Evolutionary conservation across 2,888 invertebrate genomes (phyloP), one percentile per base, ranked within the genome.

Genomic region (Cataglyphis altisquamis): DNA sequence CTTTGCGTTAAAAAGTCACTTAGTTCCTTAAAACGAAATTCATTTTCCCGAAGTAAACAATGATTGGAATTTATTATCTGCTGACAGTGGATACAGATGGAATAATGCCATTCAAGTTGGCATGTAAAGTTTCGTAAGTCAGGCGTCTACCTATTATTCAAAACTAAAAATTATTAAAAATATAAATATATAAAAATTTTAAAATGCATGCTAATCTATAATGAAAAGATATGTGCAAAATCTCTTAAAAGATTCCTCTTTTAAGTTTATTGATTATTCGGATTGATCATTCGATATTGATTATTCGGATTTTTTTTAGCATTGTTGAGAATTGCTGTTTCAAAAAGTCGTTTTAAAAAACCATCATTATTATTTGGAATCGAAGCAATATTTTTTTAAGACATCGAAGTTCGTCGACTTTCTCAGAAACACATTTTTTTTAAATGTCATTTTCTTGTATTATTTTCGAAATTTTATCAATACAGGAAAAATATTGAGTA

Each of bases 221-320:
- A 63, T 63, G 5, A 63, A 63, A 63, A 63, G 63, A 63, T 63
- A 63, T 36, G n/a, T 36, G 36, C n/a, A 36, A 63, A 63, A 63
- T 63, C 10, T 63, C 12, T 63, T 36, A 63, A 63, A 63, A 63
- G 36, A 63, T 63, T 63, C n/a, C n/a, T 63, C 9, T 25, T 25
- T 25, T 25, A 25, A 25, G 25, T 25, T 3, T 32, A 63, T 63
- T 32, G 62, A 62, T 62, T 63, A n/a, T 63, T 63, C 10, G n/a
- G n/a, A 32, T 32, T 32, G 21, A 21, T 21, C 21, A 21, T 21
- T 25, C 1, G 25, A 32, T 32, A 63, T 63, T 32, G 62, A 62
- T 62, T 63, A n/a, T 63, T 63, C 4, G n/a, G n/a, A 32, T 32
- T 32, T 6, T 32, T 36, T 36, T 36, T 36, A 39, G 64, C 4